Conservation (phyloP, 2,113 vertebrate species). For the Tichodroma muraria region DNA sequence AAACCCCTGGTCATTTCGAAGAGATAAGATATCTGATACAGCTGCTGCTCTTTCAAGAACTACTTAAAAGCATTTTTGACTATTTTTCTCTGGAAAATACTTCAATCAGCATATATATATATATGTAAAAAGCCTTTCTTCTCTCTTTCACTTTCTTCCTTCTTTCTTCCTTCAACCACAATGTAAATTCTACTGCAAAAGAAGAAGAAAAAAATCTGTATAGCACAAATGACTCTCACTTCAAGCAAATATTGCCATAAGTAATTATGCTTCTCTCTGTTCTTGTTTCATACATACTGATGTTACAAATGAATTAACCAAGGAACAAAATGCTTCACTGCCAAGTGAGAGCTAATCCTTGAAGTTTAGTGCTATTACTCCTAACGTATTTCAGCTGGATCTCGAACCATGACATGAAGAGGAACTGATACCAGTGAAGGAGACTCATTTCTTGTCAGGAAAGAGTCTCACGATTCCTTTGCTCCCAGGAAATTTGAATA, state of each 20-base stretch:
- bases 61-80: conserved; percentile 1
- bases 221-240: conserved; percentile 17
- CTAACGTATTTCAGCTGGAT: background rate
- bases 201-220: background rate
- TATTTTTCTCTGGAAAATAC: conserved; percentile 1
- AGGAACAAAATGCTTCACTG: background rate
- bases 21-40: background rate
- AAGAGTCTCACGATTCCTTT: background rate
- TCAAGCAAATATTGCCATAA: conserved; percentile 43
- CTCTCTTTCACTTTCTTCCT: background rate
- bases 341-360: background rate
- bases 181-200: background rate
- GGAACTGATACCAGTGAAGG: background rate
- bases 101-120: background rate
- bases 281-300: conserved; percentile 36
- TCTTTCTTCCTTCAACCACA: background rate
- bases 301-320: conserved; percentile 36
- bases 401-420: background rate
- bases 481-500: conserved; percentile 28
- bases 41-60: conserved; percentile 11
- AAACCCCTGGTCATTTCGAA: background rate
- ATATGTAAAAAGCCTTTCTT: background rate
- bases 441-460: background rate
- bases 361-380: conserved; percentile 18
- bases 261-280: conserved; percentile 30